Percentiles rank a stretch among this genome's conserved stretches.
These are phyloP conservation scores for Seriola rivoliana DNA, from an alignment of 2,113 vertebrate genomes.

Conservation along the genomic window DNA sequence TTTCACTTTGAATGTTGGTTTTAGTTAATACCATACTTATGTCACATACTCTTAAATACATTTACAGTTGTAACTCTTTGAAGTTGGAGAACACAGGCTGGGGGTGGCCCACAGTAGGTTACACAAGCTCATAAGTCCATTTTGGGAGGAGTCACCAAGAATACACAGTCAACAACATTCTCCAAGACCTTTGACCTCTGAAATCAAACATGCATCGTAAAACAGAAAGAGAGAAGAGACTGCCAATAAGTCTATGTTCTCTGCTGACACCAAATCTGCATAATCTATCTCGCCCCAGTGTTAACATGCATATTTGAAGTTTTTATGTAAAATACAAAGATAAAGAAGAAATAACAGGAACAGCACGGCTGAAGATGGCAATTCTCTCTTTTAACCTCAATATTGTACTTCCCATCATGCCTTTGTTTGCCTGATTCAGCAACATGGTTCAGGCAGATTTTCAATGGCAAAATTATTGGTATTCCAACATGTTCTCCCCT, in stretches of 20 bases:
- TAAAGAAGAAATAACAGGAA: neutral
- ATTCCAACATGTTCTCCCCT: slow-evolving; percentile 36
- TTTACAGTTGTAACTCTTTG: neutral
- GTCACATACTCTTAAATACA: neutral
- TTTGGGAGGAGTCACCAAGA: neutral
- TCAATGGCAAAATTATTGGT: slow-evolving; percentile 22
- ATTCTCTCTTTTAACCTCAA: slow-evolving; percentile 11
- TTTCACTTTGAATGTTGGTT: neutral
- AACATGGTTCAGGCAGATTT: slow-evolving; percentile 12
- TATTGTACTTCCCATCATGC: slow-evolving; percentile 13
- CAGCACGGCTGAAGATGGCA: neutral
- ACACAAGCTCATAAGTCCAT: neutral
- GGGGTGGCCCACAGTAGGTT: too few relatives aligned
- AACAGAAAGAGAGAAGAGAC: neutral
- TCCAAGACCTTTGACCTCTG: slow-evolving; percentile 35
- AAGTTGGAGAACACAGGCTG: neutral
- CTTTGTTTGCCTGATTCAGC: slow-evolving; percentile 11
- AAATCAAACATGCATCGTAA: slow-evolving; percentile 20
- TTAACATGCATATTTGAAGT: neutral
- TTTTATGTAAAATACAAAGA: neutral
- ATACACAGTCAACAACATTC: slow-evolving; percentile 7
- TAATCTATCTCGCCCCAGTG: slow-evolving; percentile 13
- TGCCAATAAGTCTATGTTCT: slow-evolving; percentile 7
- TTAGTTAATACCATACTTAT: neutral
- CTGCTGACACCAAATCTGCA: slow-evolving; percentile 14